Percentiles rank a stretch among this genome's conserved stretches.
Evolutionary conservation across 2,113 vertebrate species (phyloP).

Genomic region (Cephalopterus ornatus): DNA sequence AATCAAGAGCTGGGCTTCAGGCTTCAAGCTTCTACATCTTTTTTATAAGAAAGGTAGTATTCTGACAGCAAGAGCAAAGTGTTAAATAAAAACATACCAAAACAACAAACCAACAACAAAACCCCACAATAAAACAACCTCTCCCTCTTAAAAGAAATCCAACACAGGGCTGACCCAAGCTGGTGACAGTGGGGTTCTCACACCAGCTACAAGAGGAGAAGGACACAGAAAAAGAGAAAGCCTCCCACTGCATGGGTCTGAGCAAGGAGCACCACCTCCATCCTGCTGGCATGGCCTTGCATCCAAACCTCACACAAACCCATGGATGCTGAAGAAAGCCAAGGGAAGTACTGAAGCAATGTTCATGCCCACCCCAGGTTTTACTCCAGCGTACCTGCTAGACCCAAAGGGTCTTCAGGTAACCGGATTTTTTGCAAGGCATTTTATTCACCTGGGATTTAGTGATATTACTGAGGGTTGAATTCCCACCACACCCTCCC

Average conservation of each 20-base stretch:
- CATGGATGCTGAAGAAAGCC: rapidly evolving
- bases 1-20: background rate
- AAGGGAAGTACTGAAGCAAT: background rate
- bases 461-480: background rate
- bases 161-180: rapidly evolving
- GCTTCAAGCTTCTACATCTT: background rate
- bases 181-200: background rate
- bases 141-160: background rate
- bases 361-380: background rate
- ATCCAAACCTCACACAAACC: background rate
- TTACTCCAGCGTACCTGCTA: background rate
- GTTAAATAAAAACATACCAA: background rate
- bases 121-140: background rate
- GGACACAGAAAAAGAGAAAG: background rate
- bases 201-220: background rate
- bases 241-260: rapidly evolving
- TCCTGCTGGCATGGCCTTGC: rapidly evolving
- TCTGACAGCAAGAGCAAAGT: background rate
- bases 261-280: background rate
- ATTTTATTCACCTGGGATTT: conserved; percentile 27
- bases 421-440: background rate
- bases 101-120: background rate
- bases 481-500: conserved; percentile 46
- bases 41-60: background rate
- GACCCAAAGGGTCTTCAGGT: background rate